A percentile compares a stretch with the other conserved stretches of the same genome.
Conservation (phyloP, 2,797 vertebrate genomes). For the Vespertilio murinus region DNA sequence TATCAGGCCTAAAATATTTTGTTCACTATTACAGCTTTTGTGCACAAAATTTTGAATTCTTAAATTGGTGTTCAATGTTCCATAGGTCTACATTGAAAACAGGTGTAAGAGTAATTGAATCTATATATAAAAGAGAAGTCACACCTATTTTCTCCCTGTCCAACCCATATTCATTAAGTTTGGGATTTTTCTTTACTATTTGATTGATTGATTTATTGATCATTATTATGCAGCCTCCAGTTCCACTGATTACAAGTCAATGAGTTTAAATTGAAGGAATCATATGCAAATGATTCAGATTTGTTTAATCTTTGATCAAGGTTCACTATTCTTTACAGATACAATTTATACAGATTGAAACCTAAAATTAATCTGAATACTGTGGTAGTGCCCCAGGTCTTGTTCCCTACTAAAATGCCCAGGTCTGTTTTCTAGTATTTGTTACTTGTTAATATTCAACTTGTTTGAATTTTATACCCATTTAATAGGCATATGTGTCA, state of each 20-base stretch:
- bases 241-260: constrained; percentile 2
- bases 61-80: neutral
- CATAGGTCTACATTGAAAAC: neutral
- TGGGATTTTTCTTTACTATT: neutral
- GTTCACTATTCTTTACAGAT: neutral
- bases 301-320: neutral
- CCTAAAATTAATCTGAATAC: neutral
- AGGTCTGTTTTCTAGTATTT: neutral
- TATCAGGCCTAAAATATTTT: neutral
- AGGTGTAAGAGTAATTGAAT: constrained; percentile 35
- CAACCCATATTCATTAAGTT: neutral
- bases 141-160: neutral
- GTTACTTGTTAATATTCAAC: neutral
- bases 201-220: constrained; percentile 41
- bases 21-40: neutral
- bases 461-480: neutral
- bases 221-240: constrained; percentile 6
- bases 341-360: neutral
- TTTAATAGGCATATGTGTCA: neutral
- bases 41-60: constrained; percentile 41
- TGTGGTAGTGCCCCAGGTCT: neutral
- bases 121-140: constrained; percentile 52
- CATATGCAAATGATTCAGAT: neutral
- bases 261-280: constrained; percentile 18
- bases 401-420: neutral